A percentile compares a stretch with the other conserved stretches of the same genome.
Evolutionary conservation across 2,888 invertebrate genomes (phyloP).

Genomic region (Drosophila nr. perissopoda): DNA sequence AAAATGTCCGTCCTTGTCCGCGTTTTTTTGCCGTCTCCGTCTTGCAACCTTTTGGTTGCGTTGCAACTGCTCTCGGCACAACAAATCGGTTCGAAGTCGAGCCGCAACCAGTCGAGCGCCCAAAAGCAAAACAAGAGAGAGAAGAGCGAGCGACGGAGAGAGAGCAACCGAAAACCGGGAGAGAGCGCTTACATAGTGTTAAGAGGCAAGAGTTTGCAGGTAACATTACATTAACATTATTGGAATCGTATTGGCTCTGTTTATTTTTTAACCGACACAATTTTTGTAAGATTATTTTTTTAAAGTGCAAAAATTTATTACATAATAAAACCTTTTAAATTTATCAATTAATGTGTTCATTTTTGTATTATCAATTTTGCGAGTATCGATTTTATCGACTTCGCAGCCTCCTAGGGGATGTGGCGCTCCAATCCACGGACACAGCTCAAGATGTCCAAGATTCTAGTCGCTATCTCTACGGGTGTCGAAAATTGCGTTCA

Average conservation of each 20-base stretch:
- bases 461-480: background rate
- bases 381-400: background rate
- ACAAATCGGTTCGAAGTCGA: slow-evolving; percentile 74
- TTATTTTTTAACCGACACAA: background rate
- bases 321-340: background rate
- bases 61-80: slow-evolving; percentile 51
- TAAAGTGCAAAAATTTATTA: background rate
- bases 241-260: background rate
- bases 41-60: no score
- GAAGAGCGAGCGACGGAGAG: background rate
- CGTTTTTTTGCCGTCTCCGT: no score
- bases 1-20: no score
- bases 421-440: background rate
- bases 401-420: background rate
- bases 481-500: background rate
- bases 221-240: no score
- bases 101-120: slow-evolving; percentile 50
- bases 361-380: background rate
- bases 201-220: slow-evolving; percentile 22
- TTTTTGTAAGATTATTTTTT: background rate
- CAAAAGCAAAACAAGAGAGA: slow-evolving; percentile 29
- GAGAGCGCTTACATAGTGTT: slow-evolving; percentile 46
- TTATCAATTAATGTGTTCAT: background rate
- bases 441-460: background rate
- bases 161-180: slow-evolving; percentile 21